Conservation (phyloP, 92 coral and sea anemone species). For the Zoanthus gigantus region DNA sequence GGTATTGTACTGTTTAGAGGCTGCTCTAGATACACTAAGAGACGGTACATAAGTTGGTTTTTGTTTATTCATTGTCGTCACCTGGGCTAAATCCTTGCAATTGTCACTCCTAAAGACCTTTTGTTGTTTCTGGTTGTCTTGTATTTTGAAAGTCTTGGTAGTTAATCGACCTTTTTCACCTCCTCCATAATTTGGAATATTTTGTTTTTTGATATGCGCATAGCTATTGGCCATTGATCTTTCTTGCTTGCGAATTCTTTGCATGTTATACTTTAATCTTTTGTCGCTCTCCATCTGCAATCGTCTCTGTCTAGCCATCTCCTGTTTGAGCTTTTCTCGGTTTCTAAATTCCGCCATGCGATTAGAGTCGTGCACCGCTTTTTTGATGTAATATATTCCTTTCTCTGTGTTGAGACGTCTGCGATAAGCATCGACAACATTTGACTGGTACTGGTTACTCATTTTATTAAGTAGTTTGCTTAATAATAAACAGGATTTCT, state of each 20-base stretch:
- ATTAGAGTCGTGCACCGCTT: constrained; percentile 1
- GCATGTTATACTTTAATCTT: constrained; percentile 30
- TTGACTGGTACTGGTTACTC: constrained; percentile 18
- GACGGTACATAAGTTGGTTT: constrained; percentile 8
- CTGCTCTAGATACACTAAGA: neutral
- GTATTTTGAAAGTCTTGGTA: neutral
- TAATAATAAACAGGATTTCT: too few relatives aligned
- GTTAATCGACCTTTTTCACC: neutral
- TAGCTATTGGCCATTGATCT: constrained; percentile 23
- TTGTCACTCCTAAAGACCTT: neutral
- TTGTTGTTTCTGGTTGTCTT: neutral
- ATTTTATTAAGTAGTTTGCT: neutral
- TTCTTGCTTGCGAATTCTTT: constrained; percentile 46
- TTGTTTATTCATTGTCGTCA: neutral
- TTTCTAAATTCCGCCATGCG: constrained; percentile 37
- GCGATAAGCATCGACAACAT: constrained; percentile 1
- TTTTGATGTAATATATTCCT: constrained; percentile 1
- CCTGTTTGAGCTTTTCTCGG: constrained; percentile 29
- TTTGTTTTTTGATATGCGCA: constrained; percentile 1
- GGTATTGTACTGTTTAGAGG: neutral
- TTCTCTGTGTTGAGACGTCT: constrained; percentile 32
- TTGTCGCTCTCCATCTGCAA: constrained; percentile 39
- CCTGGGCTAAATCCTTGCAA: neutral
- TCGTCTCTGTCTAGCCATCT: constrained; percentile 40
- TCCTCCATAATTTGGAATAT: neutral